Conservation (phyloP, 2,797 vertebrate species). For the Carcharodon carcharias region DNA sequence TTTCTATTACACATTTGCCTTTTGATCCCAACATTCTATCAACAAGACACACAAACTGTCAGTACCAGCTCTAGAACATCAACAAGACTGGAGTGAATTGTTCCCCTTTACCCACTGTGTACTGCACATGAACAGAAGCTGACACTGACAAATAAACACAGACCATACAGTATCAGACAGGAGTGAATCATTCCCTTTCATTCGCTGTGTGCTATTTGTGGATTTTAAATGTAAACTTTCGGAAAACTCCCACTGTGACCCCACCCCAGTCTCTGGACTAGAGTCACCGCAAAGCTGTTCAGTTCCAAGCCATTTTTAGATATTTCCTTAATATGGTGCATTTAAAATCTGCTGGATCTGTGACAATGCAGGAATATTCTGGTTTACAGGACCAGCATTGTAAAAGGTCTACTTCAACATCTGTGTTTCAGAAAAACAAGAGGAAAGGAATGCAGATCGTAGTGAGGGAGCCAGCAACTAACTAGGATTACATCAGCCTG, state of each 20-base stretch:
- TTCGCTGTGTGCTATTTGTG: neutral
- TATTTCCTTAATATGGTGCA: neutral
- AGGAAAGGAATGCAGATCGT: neutral
- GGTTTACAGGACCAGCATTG: neutral
- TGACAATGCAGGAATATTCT: conserved; percentile 15
- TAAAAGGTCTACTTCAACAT: neutral
- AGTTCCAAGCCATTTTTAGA: neutral
- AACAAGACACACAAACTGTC: neutral
- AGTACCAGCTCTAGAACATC: neutral
- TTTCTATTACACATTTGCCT: neutral
- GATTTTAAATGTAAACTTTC: neutral
- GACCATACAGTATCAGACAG: neutral
- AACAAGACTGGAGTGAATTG: neutral
- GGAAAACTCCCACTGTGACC: too few relatives aligned
- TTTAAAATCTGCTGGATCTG: neutral
- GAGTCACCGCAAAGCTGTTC: neutral
- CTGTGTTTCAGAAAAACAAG: neutral
- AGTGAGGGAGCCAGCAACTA: neutral
- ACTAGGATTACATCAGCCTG: neutral
- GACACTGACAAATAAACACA: neutral
- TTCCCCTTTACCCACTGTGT: neutral
- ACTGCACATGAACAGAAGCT: neutral
- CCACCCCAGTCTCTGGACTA: neutral
- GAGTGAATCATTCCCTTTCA: neutral
- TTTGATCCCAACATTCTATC: neutral